A percentile compares a stretch with the other conserved stretches of the same genome.
Evolutionary conservation across 2,888 invertebrate genomes (phyloP).

Genomic region (Lysandra bellargus): DNA sequence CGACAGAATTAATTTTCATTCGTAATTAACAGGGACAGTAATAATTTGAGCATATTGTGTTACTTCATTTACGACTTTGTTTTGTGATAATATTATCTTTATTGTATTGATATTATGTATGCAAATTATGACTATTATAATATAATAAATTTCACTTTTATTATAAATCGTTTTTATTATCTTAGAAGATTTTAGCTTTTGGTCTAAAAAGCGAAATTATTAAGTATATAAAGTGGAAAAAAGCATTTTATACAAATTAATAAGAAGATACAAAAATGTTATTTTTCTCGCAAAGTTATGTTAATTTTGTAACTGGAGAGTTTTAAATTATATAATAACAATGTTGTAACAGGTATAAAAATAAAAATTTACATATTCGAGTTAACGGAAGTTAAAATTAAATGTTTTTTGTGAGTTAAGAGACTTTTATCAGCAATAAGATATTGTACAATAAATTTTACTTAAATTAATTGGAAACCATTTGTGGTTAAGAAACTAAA

Average conservation of each 20-base stretch:
- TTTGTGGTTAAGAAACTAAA: conserved; percentile 1
- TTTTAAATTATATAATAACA: background rate
- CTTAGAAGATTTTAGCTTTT: no score
- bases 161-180: no score
- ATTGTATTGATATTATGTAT: no score
- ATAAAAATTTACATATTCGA: background rate
- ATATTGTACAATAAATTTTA: background rate
- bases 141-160: no score
- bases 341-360: conserved; percentile 10
- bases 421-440: background rate
- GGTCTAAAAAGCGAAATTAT: background rate
- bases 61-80: background rate
- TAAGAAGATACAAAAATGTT: background rate
- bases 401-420: background rate
- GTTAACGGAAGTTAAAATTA: background rate
- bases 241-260: background rate
- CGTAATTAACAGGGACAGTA: background rate
- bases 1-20: background rate
- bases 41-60: background rate
- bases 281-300: background rate
- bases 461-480: conserved; percentile 7
- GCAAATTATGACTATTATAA: no score
- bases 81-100: background rate
- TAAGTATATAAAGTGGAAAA: background rate
- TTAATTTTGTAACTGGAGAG: conserved; percentile 1